A percentile compares a stretch with the other conserved stretches of the same genome.
Evolutionary conservation across 2,797 vertebrate species (phyloP).

Genomic region (Microhierax caerulescens): DNA sequence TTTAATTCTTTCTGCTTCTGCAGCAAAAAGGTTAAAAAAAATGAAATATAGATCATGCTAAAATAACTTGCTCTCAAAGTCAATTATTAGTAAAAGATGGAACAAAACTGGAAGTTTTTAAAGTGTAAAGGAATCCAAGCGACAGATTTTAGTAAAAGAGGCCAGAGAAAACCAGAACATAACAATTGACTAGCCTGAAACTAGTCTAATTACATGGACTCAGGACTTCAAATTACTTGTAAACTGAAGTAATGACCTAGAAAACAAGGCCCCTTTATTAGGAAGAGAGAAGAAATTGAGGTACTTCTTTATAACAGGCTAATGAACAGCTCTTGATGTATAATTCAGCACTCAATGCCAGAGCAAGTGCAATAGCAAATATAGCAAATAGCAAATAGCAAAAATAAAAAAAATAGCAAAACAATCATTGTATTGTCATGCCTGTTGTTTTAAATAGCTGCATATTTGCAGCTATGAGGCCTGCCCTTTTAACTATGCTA

Average conservation of each 20-base stretch:
- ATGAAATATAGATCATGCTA: background rate
- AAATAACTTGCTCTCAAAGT: background rate
- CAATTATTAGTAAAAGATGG: background rate
- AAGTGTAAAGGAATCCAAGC: background rate
- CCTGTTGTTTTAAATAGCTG: background rate
- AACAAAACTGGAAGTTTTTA: background rate
- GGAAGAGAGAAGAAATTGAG: background rate
- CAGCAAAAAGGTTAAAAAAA: background rate
- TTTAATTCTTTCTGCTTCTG: background rate
- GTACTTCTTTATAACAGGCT: background rate
- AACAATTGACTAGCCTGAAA: background rate
- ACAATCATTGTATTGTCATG: background rate
- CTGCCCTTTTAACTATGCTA: background rate
- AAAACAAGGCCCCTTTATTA: background rate
- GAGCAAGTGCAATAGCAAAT: background rate
- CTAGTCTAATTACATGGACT: background rate
- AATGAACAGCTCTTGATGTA: background rate
- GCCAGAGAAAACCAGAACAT: background rate
- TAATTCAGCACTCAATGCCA: background rate
- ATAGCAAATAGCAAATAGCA: no score
- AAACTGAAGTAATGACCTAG: background rate
- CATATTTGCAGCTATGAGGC: background rate
- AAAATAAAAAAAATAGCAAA: no score
- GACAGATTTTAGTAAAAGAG: background rate
- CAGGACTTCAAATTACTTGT: background rate